phyloP scores from a whole-genome alignment of 2,113 vertebrate genomes.

The Sinosuthora webbiana region DNA sequence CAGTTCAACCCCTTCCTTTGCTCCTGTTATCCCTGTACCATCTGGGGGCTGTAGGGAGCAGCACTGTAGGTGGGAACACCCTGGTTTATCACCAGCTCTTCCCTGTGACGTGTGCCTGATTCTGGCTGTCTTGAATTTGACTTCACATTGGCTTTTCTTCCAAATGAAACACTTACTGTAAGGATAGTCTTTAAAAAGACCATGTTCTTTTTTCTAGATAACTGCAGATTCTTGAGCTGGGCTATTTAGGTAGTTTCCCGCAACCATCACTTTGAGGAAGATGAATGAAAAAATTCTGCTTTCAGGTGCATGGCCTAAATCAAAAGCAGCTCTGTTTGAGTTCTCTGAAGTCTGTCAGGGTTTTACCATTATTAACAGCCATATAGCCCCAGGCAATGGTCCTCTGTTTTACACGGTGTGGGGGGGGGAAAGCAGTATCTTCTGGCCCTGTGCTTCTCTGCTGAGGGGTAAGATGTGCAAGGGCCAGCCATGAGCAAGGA shows the following conservation, averaged over 20 bases:
- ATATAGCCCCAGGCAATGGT: neutral
- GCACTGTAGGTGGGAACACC: rapidly evolving
- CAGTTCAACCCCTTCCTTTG: neutral
- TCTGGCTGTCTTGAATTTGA: neutral
- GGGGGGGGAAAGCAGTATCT: neutral
- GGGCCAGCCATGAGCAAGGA: neutral
- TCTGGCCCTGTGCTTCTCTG: neutral
- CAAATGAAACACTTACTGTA: neutral
- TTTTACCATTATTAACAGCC: neutral
- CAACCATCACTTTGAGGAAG: conserved; percentile 18
- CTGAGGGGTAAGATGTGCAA: neutral
- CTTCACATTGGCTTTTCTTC: neutral
- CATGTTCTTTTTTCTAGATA: neutral
- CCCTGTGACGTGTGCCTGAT: rapidly evolving
- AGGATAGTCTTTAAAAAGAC: neutral
- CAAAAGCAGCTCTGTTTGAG: conserved; percentile 7
- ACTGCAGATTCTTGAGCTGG: neutral
- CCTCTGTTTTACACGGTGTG: neutral
- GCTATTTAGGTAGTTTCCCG: neutral
- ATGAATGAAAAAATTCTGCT: neutral
- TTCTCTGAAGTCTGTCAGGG: neutral
- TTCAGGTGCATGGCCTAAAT: neutral
- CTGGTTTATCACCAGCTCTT: rapidly evolving
- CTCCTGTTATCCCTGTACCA: neutral
- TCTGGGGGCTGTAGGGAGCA: neutral